Evolutionary conservation across 2,113 vertebrate species (phyloP).

Genomic region (Rhagologus leucostigma): DNA sequence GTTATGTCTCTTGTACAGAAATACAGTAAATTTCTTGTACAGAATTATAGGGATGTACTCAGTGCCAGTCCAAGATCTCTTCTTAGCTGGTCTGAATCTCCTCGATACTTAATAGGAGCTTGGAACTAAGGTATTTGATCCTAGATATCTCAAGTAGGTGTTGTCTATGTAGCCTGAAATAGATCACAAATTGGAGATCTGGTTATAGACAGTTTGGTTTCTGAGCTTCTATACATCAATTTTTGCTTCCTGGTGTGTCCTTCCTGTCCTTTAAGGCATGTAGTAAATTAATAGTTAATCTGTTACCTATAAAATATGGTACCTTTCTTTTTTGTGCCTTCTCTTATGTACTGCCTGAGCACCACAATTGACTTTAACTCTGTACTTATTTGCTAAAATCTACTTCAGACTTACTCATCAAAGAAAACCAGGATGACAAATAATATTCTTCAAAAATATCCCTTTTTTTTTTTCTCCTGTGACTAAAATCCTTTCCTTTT

Average conservation of each 20-base stretch:
- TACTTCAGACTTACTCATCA: background rate
- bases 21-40: background rate
- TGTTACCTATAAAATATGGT: background rate
- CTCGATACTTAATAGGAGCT: background rate
- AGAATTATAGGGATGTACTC: background rate
- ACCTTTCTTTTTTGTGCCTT: background rate
- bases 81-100: background rate
- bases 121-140: background rate
- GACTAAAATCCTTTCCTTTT: background rate
- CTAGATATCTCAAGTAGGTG: background rate
- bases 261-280: background rate
- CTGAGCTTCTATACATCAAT: background rate
- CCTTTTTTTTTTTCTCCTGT: background rate
- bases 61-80: background rate
- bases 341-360: background rate
- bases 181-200: background rate
- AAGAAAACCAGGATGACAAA: background rate
- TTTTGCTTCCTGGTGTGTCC: background rate
- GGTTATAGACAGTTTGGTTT: background rate
- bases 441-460: background rate
- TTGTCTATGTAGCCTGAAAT: background rate
- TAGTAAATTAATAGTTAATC: background rate
- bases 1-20: background rate
- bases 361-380: background rate
- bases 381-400: background rate